Percentiles rank a stretch among this genome's conserved stretches.
Conservation (phyloP, 1,140 invertebrate species). For the Eurosta solidaginis region DNA sequence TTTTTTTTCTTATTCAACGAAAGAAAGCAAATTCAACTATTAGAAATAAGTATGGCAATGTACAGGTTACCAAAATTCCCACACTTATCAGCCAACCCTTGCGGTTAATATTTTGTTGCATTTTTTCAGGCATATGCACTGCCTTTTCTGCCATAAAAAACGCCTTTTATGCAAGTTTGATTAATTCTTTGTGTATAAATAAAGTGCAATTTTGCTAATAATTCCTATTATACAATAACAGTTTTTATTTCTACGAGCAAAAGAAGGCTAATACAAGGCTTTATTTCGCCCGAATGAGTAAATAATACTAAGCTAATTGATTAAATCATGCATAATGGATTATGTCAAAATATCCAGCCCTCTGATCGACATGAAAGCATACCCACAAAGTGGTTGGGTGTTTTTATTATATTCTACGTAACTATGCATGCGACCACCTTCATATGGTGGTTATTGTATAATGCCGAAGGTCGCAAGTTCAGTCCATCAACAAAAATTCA, state of each 20-base stretch:
- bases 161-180: no score
- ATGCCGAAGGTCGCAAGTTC: no score
- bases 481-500: no score
- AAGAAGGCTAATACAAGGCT: neutral
- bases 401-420: neutral
- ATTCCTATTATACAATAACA: neutral
- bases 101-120: no score
- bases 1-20: no score
- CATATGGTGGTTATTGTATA: no score
- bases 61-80: no score
- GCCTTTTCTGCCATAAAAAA: no score
- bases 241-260: neutral
- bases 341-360: neutral
- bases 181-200: neutral
- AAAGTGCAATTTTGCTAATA: neutral
- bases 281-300: neutral
- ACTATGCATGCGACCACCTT: neutral
- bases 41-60: no score
- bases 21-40: no score
- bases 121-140: no score
- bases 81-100: no score
- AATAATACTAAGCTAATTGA: neutral
- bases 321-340: neutral
- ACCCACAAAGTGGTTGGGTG: neutral
- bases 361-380: neutral